These are phyloP conservation scores for Dunckerocampus dactyliophorus DNA, from an alignment of 2,113 vertebrate genomes.

Conservation along the genomic window DNA sequence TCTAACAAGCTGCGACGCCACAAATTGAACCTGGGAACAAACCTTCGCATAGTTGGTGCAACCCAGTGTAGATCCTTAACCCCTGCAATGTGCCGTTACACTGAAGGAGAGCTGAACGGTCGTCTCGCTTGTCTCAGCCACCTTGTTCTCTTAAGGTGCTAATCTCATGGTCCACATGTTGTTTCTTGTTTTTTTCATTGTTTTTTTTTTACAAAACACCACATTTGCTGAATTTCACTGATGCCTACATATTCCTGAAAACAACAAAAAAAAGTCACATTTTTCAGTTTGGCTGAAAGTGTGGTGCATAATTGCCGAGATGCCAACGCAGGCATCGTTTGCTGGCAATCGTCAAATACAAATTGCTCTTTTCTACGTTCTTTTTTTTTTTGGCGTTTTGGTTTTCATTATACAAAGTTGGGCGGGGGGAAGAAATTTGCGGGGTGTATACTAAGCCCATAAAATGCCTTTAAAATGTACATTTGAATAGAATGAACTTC, in stretches of 20 bases:
- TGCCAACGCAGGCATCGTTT: conserved; percentile 43
- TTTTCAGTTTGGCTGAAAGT: conserved; percentile 31
- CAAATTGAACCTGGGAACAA: conserved; percentile 54
- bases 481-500: conserved; percentile 31
- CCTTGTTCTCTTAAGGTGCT: conserved; percentile 32
- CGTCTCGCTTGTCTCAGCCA: conserved; percentile 40
- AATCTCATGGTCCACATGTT: conserved; percentile 38
- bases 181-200: conserved; percentile 35
- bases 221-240: conserved; percentile 52
- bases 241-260: conserved; percentile 46
- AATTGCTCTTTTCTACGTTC: conserved; percentile 9
- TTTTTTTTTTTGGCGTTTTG: conserved; percentile 33
- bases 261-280: conserved; percentile 27
- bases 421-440: conserved; percentile 30
- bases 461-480: conserved; percentile 48
- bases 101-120: conserved; percentile 50
- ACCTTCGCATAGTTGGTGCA: conserved; percentile 60
- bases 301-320: conserved; percentile 49
- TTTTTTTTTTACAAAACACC: conserved; percentile 50
- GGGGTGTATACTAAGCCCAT: conserved; percentile 41
- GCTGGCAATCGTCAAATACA: conserved; percentile 53
- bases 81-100: conserved; percentile 51
- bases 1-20: conserved; percentile 31
- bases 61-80: conserved; percentile 51
- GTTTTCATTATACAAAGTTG: conserved; percentile 43